Conservation (phyloP, 1,140 invertebrate species). For the Drosophila ironensis region DNA sequence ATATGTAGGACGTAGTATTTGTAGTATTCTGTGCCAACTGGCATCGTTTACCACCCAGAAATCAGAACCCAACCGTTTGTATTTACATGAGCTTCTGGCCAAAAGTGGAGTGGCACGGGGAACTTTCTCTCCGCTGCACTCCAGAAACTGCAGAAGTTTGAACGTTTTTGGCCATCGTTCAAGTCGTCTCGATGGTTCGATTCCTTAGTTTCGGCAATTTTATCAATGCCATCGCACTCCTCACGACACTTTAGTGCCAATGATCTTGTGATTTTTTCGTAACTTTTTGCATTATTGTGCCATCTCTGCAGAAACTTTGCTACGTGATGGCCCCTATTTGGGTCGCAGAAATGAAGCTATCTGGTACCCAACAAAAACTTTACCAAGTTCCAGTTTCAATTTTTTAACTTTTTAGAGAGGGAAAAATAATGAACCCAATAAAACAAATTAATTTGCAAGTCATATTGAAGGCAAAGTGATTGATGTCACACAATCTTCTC, state of each 20-base stretch:
- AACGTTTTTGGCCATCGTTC: slow-evolving; percentile 62
- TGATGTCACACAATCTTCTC: no score
- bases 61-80: slow-evolving; percentile 69
- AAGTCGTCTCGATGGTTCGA: slow-evolving; percentile 42
- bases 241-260: slow-evolving; percentile 28
- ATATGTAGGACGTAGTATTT: not conserved
- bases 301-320: slow-evolving; percentile 17
- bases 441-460: no score
- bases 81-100: slow-evolving; percentile 64
- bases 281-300: slow-evolving; percentile 36
- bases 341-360: not conserved
- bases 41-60: slow-evolving; percentile 64
- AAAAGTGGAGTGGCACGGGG: slow-evolving; percentile 53
- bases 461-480: no score
- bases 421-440: no score
- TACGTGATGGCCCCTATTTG: slow-evolving; percentile 12
- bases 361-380: no score
- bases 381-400: no score
- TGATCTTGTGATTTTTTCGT: slow-evolving; percentile 42
- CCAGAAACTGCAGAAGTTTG: slow-evolving; percentile 55
- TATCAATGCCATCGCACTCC: not conserved
- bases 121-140: slow-evolving; percentile 52
- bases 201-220: slow-evolving; percentile 2
- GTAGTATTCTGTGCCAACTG: slow-evolving; percentile 55
- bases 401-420: no score